Percentiles rank a stretch among this genome's conserved stretches.
phyloP scores from a whole-genome alignment of 2,797 vertebrate species.

The Schizopygopsis pylzovi region DNA sequence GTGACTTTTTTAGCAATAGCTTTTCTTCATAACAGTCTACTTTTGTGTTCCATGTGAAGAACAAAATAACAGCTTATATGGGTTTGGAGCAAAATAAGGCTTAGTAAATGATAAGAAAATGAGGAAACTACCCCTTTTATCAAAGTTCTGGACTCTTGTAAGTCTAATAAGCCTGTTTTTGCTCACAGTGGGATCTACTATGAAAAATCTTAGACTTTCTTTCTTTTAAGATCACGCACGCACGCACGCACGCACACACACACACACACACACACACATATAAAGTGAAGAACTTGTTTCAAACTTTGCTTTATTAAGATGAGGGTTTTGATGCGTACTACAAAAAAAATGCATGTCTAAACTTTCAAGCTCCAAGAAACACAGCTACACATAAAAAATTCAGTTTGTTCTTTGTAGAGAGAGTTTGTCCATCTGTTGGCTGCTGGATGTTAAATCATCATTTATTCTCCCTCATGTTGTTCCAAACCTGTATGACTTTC shows the following conservation, averaged over 20 bases:
- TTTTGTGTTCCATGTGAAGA: too few relatives aligned
- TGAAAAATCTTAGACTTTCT: neutral
- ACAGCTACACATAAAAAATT: neutral
- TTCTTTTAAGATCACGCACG: neutral
- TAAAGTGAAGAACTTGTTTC: neutral
- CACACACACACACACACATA: too few relatives aligned
- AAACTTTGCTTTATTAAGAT: neutral
- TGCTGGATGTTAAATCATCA: conserved; percentile 5
- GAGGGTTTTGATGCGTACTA: neutral
- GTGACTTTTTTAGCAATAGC: too few relatives aligned
- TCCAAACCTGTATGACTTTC: neutral
- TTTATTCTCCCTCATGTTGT: neutral
- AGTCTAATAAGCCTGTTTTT: neutral
- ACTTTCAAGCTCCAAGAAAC: neutral
- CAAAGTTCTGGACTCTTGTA: neutral
- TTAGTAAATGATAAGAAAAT: neutral
- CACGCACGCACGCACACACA: too few relatives aligned
- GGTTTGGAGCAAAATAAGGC: neutral
- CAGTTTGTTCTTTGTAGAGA: conserved; percentile 16
- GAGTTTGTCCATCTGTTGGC: neutral
- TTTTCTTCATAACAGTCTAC: too few relatives aligned
- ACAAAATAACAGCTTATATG: neutral
- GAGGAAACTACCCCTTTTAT: neutral
- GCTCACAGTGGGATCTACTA: neutral
- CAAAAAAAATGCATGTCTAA: neutral